Evolutionary conservation across 2,113 vertebrate genomes (phyloP), one percentile per base, ranked within the genome.

Genomic region (Neofelis nebulosa): DNA sequence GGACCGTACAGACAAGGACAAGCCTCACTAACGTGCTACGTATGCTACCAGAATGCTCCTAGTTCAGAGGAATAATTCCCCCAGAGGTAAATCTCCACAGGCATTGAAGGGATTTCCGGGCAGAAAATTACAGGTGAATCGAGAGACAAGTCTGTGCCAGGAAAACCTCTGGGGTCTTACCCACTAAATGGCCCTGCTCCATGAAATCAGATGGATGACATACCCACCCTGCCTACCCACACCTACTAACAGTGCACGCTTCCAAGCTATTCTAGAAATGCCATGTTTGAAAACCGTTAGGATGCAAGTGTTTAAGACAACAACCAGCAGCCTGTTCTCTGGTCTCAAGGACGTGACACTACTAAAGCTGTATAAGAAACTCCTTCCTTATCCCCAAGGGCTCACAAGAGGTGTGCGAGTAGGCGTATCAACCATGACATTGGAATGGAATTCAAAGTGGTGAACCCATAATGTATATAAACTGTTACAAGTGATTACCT

Each of bases 261-360:
- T 81, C 36, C 31, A 81, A 25, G 36, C 14, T 76, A 5, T 45
- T 84, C 45, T 93, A 69, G 71, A 92, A 96, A 95, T 4, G 23
- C 38, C 78, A 7, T n/a, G 45, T 31, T 76, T 82, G 86, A 86
- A 92, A 73, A 79, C 1, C 65, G 76, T 63, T 76, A 50, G 78
- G 93, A 74, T 76, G 79, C 66, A 78, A 66, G 66, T 45, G 12
- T 89, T 91, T 48, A 73, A 88, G 52, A 78, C 76, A 83, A 89
- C 25, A 36, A 91, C 14, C 71, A 76, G 45, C 10, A n/a, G 45
- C 23, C 50, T 68, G 55, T 76, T 88, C 45, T 25, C 57, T 55
- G 5, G 15, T 81, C 87, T 94, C 83, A 6, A 29, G 68, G 45
- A 97, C 52, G 18, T 9, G 76, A 66, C 50, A 48, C 15, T 50